A percentile compares a stretch with the other conserved stretches of the same genome.
Evolutionary conservation across 1,140 invertebrate genomes (phyloP).

Genomic region (Tribolium madens): DNA sequence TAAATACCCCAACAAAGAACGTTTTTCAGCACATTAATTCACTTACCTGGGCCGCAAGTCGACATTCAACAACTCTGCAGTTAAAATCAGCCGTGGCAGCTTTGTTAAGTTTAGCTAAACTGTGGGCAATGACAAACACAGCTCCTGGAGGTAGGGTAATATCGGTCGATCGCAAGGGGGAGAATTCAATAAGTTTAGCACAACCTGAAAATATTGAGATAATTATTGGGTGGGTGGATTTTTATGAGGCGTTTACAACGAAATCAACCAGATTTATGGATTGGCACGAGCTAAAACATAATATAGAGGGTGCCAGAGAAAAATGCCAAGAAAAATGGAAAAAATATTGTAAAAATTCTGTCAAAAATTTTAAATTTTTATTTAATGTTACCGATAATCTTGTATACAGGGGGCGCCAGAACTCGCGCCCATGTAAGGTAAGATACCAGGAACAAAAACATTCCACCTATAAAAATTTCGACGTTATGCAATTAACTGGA

Average conservation of each 20-base stretch:
- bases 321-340: too few species aligned
- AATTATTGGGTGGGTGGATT: not conserved
- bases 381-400: too few species aligned
- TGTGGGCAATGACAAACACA: constrained; percentile 94
- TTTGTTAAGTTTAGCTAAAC: constrained; percentile 92
- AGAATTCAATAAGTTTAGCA: constrained; percentile 94
- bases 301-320: too few species aligned
- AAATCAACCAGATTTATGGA: not conserved
- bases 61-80: constrained; percentile 93
- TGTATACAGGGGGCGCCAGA: too few species aligned
- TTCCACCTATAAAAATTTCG: too few species aligned
- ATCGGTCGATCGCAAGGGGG: constrained; percentile 84
- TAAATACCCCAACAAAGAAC: not conserved
- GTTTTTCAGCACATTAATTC: not conserved
- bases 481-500: too few species aligned
- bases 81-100: constrained; percentile 93
- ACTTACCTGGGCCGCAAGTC: constrained; percentile 85
- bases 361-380: too few species aligned
- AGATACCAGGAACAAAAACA: too few species aligned
- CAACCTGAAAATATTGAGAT: constrained; percentile 70
- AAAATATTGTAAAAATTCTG: too few species aligned
- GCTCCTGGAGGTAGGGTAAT: constrained; percentile 84
- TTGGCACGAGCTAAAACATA: not conserved
- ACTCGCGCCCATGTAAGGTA: too few species aligned
- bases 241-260: not conserved